Evolutionary conservation across 2,113 vertebrate genomes (phyloP), one percentile per base, ranked within the genome.

Genomic region (Osmerus eperlanus): DNA sequence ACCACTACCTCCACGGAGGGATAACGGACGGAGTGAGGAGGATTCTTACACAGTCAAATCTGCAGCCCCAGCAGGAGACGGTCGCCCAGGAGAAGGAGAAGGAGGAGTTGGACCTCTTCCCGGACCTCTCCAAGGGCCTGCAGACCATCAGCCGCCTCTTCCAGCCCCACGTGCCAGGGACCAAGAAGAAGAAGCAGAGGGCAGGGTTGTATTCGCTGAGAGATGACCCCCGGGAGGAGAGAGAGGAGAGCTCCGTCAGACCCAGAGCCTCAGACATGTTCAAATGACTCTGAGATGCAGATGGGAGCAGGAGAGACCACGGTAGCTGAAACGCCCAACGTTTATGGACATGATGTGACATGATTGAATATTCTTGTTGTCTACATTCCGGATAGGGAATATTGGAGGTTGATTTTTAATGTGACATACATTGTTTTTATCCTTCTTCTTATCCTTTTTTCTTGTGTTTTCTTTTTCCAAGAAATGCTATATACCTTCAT

Each of bases 101-200:
- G 84, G 77, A 92, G 72, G 96, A 96, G 23, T 90, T 89, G 74
- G 90, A 93, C 54, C 81, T 88, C 54, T 85, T 95, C 63, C 91
- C 84, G 0, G 96, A 97, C 7, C 81, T 92, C 63, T 84, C 94
- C 65, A 96, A 92, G 63, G 90, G 94, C 23, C 73, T 94, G 16
- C 92, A 92, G 0, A 92, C 94, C 0, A 88, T 98, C 11, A 94
- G 93, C 79, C 95, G 93, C 65, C 90, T 98, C 55, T 91, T 97
- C 78, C 91, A 91, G 36, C 90, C 94, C 5, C 88, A 93, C 0
- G 59, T 82, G 0, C 84, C 84, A 0, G 90, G 78, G 8, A 79
- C 89, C 0, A 95, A 89, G 78, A 95, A 93, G 77, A 98, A 94
- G 87, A 97, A 94, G 84, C 82, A 79, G 56, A 93, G 94, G 19